Percentiles rank a stretch among this genome's conserved stretches.
phyloP scores from a whole-genome alignment of 2,888 invertebrate genomes.

The Sturmia bella region DNA sequence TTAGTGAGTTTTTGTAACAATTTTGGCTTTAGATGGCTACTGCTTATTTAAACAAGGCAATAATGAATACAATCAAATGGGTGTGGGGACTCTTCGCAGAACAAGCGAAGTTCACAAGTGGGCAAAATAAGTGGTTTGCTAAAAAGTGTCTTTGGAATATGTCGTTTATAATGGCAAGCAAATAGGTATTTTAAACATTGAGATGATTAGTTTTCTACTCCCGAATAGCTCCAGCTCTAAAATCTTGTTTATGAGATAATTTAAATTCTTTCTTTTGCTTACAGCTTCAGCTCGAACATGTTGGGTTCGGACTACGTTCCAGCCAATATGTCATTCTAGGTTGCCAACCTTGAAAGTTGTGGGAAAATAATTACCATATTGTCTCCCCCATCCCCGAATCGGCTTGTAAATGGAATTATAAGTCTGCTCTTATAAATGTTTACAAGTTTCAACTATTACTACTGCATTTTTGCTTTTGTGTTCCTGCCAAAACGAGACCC shows the following conservation, averaged over 20 bases:
- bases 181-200: too few relatives aligned
- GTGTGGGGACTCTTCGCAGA: constrained; percentile 1
- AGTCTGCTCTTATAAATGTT: constrained; percentile 29
- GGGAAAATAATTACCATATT: background rate
- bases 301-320: too few relatives aligned
- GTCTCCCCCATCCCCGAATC: constrained; percentile 8
- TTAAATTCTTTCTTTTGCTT: too few relatives aligned
- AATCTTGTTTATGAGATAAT: too few relatives aligned
- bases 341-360: background rate
- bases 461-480: background rate
- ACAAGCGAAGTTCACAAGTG: too few relatives aligned
- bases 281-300: too few relatives aligned
- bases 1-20: background rate
- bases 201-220: too few relatives aligned
- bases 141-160: too few relatives aligned
- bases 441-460: constrained; percentile 24
- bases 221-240: too few relatives aligned
- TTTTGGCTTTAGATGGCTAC: constrained; percentile 11
- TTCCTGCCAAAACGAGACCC: constrained; percentile 6
- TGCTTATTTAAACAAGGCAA: constrained; percentile 46
- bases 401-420: constrained; percentile 27
- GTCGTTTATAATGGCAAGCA: too few relatives aligned
- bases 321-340: too few relatives aligned
- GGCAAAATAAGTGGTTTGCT: too few relatives aligned
- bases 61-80: constrained; percentile 65